Evolutionary conservation across 37 sponge, comb jelly and placozoan species (phyloP), one percentile per base, ranked within the genome.

Genomic region (Cladorhizidae sp.): DNA sequence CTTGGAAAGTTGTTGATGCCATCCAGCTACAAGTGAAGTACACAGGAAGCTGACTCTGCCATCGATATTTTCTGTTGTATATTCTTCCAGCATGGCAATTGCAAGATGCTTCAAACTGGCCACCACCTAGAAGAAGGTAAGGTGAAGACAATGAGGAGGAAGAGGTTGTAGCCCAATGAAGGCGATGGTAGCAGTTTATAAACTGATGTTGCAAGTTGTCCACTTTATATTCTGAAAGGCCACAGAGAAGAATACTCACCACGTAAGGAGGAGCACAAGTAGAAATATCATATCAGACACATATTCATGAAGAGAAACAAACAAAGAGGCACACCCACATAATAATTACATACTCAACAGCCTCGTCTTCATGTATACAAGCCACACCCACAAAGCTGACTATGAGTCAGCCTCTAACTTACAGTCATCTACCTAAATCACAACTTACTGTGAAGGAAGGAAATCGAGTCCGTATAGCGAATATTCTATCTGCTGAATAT

Each of bases 131-230:
- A 45, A 77, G 78, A 22, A 77, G 31, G 18, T 35, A 11, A 12
- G 35, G 2, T 9, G 59, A 18, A 20, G 67, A 32, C 8, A n/a
- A 8, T 18, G 29, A 11, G 6, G 11, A 8, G 26, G n/a, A 21
- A 32, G 37, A 31, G 0, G 8, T 42, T 28, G 35, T 37, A 22
- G 76, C 76, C 50, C 58, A 75, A 32, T 75, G 38, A 15, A 77
- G 49, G 2, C 78, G 78, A 12, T 62, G 64, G 45, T 64, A 43
- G n/a, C 64, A 77, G 50, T 63, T 77, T 32, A 28, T 41, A 42
- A 77, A 77, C 50, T 77, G 78, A 23, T 63, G 42, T 43, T 40
- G 25, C 32, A 77, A 21, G 40, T 38, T 40, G 52, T 63, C 78
- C 25, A 42, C 78, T 23, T 23, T n/a, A 14, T 29, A 45, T 32